Base-by-base conservation (phyloP, 92 coral and sea anemone species). In the Pocillopora grandis region DNA sequence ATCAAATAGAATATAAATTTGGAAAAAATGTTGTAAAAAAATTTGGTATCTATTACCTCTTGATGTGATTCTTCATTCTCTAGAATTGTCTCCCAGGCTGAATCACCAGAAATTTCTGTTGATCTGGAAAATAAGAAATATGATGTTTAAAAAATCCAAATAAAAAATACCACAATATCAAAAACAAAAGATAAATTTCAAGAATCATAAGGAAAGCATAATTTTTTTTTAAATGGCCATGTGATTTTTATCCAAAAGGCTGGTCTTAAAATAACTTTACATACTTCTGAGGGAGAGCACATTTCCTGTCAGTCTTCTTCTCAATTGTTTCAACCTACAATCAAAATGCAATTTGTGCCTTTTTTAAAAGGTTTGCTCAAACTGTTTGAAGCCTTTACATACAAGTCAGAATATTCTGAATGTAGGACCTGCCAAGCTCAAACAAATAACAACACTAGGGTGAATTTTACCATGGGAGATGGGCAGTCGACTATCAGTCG, bases 41-140 rank as follows among this genome's bases (percentile, higher is more conserved):
- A 48, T 49, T 58, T 37, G 1, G 15, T 15, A 13, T 15, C 48
- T 10, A 17, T n/a, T 68, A 60, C 79, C 88, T 68, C 82, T 76
- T 76, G 56, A 23, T 60, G 78, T 7, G 79, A 82, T 12, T 72
- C 92, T n/a, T 91, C 95, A 60, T 77, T 78, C 58, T 92, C 98
- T 15, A 94, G 73, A 27, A 91, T 81, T 17, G 95, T 94, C 81
- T 94, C 90, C 98, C 98, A 94, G 9, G 93, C 76, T 27, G 95
- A 94, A 19, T 92, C 95, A 37, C 85, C 91, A 71, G 87, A 90
- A 63, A 94, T 89, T 84, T 91, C 95, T 12, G 91, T 89, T 75
- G 85, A 87, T 85, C 98, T 94, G 65, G 5, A 76, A 76, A 52
- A 15, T 14, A 67, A 4, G 48, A 27, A 27, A 27, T 27, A 27